phyloP scores from a whole-genome alignment of 2,888 invertebrate species.

The Opisthograptis luteolata region DNA sequence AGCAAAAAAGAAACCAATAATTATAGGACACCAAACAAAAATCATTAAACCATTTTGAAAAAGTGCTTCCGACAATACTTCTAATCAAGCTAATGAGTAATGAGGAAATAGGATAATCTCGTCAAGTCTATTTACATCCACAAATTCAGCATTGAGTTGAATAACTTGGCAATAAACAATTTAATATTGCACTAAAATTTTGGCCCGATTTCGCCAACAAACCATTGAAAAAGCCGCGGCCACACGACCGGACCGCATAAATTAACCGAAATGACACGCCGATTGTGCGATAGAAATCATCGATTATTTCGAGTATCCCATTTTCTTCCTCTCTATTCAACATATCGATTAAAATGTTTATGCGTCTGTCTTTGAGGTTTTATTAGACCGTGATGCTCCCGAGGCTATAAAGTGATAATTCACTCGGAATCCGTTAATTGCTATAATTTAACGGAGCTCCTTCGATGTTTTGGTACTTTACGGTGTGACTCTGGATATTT shows the following conservation, averaged over 20 bases:
- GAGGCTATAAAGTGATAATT: slow-evolving; percentile 74
- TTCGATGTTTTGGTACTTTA: slow-evolving; percentile 62
- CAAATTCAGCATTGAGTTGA: neutral
- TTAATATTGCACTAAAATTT: slow-evolving; percentile 6
- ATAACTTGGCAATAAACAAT: slow-evolving; percentile 4
- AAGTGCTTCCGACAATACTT: no score
- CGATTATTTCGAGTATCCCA: slow-evolving; percentile 58
- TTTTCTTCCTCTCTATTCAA: slow-evolving; percentile 41
- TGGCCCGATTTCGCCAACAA: slow-evolving; percentile 29
- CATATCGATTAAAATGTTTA: slow-evolving; percentile 18
- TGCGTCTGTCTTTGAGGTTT: slow-evolving; percentile 51
- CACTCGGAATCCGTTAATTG: slow-evolving; percentile 76
- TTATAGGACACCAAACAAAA: no score
- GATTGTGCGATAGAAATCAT: slow-evolving; percentile 66
- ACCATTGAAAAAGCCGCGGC: slow-evolving; percentile 20
- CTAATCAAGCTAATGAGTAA: neutral
- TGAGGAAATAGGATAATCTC: neutral
- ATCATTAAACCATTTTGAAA: no score
- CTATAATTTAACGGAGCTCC: slow-evolving; percentile 71
- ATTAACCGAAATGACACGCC: slow-evolving; percentile 61
- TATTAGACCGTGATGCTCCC: slow-evolving; percentile 60
- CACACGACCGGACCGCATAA: slow-evolving; percentile 45
- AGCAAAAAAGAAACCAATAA: no score
- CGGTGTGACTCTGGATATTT: slow-evolving; percentile 66
- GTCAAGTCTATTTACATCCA: slow-evolving; percentile 16